Evolutionary conservation across 2,113 vertebrate species (phyloP).

Genomic region (Albula goreensis): DNA sequence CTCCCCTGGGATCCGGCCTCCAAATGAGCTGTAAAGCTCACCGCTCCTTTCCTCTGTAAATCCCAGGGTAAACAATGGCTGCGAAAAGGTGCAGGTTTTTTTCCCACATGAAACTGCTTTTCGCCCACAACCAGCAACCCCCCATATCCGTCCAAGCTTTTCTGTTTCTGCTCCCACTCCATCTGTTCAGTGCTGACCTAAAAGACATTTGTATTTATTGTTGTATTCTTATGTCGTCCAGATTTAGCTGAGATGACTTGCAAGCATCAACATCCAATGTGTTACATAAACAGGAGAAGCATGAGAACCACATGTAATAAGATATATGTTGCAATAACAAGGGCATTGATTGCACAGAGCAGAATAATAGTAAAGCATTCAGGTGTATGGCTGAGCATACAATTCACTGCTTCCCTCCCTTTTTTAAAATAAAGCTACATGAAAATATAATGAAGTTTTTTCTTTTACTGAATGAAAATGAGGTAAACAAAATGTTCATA

Average conservation of each 20-base stretch:
- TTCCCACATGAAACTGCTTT: slow-evolving; percentile 25
- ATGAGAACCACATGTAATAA: slow-evolving; percentile 34
- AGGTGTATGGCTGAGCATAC: neutral
- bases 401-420: no score
- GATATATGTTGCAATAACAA: slow-evolving; percentile 29
- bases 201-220: slow-evolving; percentile 49
- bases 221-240: slow-evolving; percentile 45
- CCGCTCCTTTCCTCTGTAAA: slow-evolving; percentile 29
- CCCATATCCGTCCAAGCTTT: no score
- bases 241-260: slow-evolving; percentile 55
- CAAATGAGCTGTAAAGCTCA: slow-evolving; percentile 33
- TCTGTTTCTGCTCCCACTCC: neutral
- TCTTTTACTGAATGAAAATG: no score
- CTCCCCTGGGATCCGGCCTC: slow-evolving; percentile 3
- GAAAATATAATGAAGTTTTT: no score
- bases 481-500: no score
- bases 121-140: neutral
- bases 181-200: slow-evolving; percentile 8
- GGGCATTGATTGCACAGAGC: slow-evolving; percentile 5
- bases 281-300: slow-evolving; percentile 34
- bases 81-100: slow-evolving; percentile 20
- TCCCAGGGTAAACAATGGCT: slow-evolving; percentile 27
- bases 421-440: no score
- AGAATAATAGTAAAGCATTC: neutral
- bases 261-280: slow-evolving; percentile 45